Conservation (phyloP, 2,113 vertebrate species). For the Gallinago paraguaiae region DNA sequence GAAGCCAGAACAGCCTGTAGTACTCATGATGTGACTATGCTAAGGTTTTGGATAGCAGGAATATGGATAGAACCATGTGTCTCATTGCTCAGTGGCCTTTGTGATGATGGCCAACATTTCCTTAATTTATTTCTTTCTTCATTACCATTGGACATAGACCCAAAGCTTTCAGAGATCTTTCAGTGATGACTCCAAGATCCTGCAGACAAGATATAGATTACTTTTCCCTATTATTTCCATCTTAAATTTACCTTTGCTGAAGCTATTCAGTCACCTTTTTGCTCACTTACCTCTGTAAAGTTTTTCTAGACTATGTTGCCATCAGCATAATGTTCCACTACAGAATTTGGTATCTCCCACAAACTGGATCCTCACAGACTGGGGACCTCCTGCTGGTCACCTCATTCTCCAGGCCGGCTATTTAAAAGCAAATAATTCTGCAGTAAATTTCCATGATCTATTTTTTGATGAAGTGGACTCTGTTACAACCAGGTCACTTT, state of each 20-base stretch:
- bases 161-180: not conserved
- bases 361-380: not conserved
- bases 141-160: not conserved
- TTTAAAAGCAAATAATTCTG: not conserved
- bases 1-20: not conserved
- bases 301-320: not conserved
- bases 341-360: not conserved
- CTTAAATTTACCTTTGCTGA: not conserved
- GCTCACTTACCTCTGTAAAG: not conserved
- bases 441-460: not conserved
- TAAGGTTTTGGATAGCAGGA: not conserved
- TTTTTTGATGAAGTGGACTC: not conserved
- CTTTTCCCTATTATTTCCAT: not conserved
- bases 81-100: not conserved
- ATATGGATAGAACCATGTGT: not conserved
- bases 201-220: not conserved
- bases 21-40: not conserved
- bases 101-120: not conserved
- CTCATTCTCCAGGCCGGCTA: not conserved
- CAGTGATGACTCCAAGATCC: not conserved
- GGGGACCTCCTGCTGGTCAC: not conserved
- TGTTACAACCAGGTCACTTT: not conserved
- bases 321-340: not conserved
- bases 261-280: not conserved
- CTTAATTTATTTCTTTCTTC: not conserved